phyloP scores from a whole-genome alignment of 2,888 invertebrate species.

The Nineta flava region DNA sequence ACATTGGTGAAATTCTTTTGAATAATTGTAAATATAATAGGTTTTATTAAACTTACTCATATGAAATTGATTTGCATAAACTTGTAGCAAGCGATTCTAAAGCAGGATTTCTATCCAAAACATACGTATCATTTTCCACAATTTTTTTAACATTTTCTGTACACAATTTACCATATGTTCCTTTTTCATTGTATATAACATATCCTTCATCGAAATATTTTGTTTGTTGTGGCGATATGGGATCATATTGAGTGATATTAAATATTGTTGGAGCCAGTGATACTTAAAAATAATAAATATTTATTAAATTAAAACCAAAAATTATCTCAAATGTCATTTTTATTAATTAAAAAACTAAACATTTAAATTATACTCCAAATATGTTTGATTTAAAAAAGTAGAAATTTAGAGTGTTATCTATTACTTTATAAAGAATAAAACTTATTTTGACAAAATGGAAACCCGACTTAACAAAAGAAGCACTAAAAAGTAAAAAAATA shows the following conservation, averaged over 20 bases:
- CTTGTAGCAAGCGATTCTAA: constrained; percentile 59
- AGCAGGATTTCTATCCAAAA: constrained; percentile 22
- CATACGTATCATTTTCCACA: constrained; percentile 25
- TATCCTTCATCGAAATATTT: constrained; percentile 62
- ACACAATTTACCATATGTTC: constrained; percentile 64
- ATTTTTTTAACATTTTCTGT: constrained; percentile 57
- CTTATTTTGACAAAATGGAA: too few species aligned
- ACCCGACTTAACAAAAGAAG: too few species aligned
- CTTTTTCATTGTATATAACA: constrained; percentile 73
- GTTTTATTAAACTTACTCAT: constrained; percentile 60
- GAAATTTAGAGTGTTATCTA: too few species aligned
- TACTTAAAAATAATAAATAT: constrained; percentile 33
- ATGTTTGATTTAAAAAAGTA: too few species aligned
- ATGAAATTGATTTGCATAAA: constrained; percentile 59
- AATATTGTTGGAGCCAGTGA: constrained; percentile 56
- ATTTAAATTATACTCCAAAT: too few species aligned
- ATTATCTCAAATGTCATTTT: neutral
- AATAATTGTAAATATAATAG: too few species aligned
- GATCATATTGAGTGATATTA: constrained; percentile 41
- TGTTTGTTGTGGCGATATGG: constrained; percentile 51
- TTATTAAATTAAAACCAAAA: constrained; percentile 1
- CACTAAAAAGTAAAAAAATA: too few species aligned
- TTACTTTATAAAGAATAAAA: too few species aligned
- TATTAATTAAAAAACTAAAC: neutral
- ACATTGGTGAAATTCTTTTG: too few species aligned